Conservation (phyloP, 2,797 vertebrate species). For the Onychomys arenicola region DNA sequence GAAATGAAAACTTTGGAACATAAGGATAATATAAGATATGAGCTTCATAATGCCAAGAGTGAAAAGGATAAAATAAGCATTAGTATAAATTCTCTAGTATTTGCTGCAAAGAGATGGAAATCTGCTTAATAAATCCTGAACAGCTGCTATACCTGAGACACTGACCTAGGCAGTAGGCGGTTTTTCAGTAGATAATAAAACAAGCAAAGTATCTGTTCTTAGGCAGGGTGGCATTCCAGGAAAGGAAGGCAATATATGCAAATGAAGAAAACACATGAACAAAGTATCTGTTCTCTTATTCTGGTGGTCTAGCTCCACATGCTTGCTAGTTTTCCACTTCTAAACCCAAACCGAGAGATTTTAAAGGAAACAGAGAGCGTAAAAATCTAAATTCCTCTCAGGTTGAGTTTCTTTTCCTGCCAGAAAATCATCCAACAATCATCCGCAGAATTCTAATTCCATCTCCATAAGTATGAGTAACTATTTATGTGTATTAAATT, state of each 20-base stretch:
- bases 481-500: slow-evolving; percentile 3
- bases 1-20: neutral
- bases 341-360: slow-evolving; percentile 55
- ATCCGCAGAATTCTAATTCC: slow-evolving; percentile 51
- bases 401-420: slow-evolving; percentile 43
- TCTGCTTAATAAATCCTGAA: neutral
- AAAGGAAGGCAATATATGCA: slow-evolving; percentile 5
- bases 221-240: neutral
- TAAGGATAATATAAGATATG: neutral
- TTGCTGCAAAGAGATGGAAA: slow-evolving; percentile 34
- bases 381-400: slow-evolving; percentile 12
- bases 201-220: neutral
- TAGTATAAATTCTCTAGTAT: neutral
- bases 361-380: slow-evolving; percentile 7
- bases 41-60: neutral
- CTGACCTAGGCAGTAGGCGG: neutral
- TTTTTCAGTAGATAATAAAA: slow-evolving; percentile 32
- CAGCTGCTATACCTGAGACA: neutral
- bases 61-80: neutral
- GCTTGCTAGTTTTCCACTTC: slow-evolving; percentile 33
- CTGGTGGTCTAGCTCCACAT: neutral
- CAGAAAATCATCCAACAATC: slow-evolving; percentile 53
- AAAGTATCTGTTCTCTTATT: slow-evolving; percentile 25
- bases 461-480: slow-evolving; percentile 30
- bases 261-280: slow-evolving; percentile 26